Evolutionary conservation across 2,888 invertebrate genomes (phyloP), one percentile per base, ranked within the genome.

Genomic region (Belgica antarctica): DNA sequence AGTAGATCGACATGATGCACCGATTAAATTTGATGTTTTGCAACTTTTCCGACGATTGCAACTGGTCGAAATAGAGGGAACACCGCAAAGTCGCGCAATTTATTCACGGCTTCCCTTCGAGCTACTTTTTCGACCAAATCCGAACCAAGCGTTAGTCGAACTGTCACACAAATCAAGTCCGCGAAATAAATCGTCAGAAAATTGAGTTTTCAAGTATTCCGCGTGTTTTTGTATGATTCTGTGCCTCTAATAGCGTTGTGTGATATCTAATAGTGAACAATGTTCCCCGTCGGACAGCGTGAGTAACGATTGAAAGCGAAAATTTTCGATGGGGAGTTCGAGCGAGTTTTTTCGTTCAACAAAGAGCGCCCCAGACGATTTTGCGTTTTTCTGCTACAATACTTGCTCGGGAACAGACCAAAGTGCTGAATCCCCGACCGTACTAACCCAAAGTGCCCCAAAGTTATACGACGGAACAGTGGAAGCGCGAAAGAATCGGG

Each of bases 1-100:
- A 86, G 71, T 86, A 84, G 77, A 92, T 85, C 74, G 92, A 89
- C 92, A 92, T 90, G n/a, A n/a, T n/a, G n/a, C n/a, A n/a, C n/a
- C n/a, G n/a, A n/a, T n/a, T n/a, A n/a, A n/a, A n/a, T n/a, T n/a
- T n/a, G n/a, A n/a, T n/a, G n/a, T n/a, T n/a, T n/a, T n/a, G n/a
- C n/a, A n/a, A n/a, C n/a, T n/a, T n/a, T n/a, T n/a, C n/a, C n/a
- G n/a, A n/a, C n/a, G n/a, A n/a, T n/a, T n/a, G n/a, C n/a, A n/a
- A n/a, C n/a, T n/a, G n/a, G n/a, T n/a, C n/a, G n/a, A n/a, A n/a
- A n/a, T n/a, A n/a, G n/a, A n/a, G n/a, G n/a, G n/a, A n/a, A n/a
- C n/a, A n/a, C n/a, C n/a, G n/a, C n/a, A n/a, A n/a, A n/a, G n/a
- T n/a, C n/a, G n/a, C n/a, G n/a, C n/a, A n/a, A n/a, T n/a, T n/a